A percentile compares a stretch with the other conserved stretches of the same genome.
phyloP scores from a whole-genome alignment of 2,797 vertebrate species.

The Alfaro cultratus region DNA sequence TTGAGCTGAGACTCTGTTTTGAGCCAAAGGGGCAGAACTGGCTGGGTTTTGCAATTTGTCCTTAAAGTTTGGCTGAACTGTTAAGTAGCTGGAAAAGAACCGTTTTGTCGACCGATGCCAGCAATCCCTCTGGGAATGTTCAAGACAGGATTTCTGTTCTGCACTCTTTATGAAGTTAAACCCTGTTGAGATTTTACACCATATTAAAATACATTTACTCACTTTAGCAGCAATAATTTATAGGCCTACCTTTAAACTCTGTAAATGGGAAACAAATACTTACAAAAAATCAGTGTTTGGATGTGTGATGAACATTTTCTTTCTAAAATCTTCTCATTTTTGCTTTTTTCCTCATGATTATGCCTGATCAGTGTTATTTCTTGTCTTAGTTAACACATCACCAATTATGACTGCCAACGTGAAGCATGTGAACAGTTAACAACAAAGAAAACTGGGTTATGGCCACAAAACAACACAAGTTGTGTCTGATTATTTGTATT shows the following conservation, averaged over 20 bases:
- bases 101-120: neutral
- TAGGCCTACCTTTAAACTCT: neutral
- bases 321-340: neutral
- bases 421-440: neutral
- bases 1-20: neutral
- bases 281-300: neutral
- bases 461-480: neutral
- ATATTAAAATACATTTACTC: neutral
- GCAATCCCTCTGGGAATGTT: neutral
- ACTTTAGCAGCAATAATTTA: neutral
- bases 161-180: neutral
- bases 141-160: neutral
- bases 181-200: neutral
- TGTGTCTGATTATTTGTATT: neutral
- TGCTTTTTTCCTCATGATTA: neutral
- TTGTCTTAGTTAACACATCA: neutral
- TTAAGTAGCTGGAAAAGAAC: constrained; percentile 7
- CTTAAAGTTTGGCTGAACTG: constrained; percentile 14
- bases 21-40: constrained; percentile 2
- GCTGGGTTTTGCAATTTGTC: constrained; percentile 25
- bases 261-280: neutral
- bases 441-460: neutral
- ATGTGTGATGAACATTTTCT: neutral
- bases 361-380: neutral
- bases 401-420: neutral